Conservation (phyloP, 2,797 vertebrate genomes). For the Macropus fuliginosus region DNA sequence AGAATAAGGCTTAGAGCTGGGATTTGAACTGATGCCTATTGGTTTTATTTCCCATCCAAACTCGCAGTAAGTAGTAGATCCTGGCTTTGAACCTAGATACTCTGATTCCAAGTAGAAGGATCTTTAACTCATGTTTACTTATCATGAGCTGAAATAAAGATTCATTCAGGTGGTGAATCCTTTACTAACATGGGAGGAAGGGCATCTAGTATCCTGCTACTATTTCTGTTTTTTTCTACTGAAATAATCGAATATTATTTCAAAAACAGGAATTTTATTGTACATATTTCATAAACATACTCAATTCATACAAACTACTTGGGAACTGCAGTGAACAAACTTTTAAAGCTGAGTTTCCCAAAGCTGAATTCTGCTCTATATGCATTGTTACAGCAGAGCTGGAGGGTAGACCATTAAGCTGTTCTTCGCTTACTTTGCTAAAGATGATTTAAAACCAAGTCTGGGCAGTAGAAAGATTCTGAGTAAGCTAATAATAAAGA, state of each 20-base stretch:
- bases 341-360: not conserved
- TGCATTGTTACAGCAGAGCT: slow-evolving; percentile 7
- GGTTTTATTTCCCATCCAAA: not conserved
- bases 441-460: slow-evolving; percentile 53
- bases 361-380: not conserved
- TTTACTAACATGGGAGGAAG: not conserved
- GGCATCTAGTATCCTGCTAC: not conserved
- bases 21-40: not conserved
- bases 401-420: not conserved
- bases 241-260: not conserved
- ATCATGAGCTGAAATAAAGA: not conserved
- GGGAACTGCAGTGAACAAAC: not conserved
- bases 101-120: not conserved
- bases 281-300: not conserved
- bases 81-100: not conserved
- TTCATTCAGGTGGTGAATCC: not conserved
- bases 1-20: not conserved
- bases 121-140: not conserved
- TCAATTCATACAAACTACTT: not conserved
- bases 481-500: not conserved
- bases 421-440: not conserved
- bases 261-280: not conserved
- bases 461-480: not conserved
- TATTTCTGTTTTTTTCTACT: not conserved
- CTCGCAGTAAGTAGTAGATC: not conserved